Base-by-base conservation (phyloP, 1,140 invertebrate genomes). In the Temnothorax curvispinosus region DNA sequence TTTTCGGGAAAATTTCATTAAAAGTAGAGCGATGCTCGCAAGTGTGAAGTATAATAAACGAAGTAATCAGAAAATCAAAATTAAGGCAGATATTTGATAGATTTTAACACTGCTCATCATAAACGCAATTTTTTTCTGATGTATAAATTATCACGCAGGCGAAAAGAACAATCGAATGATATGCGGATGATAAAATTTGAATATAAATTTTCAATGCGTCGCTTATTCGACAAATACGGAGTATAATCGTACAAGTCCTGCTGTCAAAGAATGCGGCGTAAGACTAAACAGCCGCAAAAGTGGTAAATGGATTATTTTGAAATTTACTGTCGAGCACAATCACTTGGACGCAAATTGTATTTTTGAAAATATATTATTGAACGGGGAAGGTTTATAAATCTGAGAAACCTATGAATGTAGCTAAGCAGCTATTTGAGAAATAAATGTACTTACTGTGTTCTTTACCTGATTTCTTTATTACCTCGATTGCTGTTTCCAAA, bases 391-490 rank as follows among this genome's bases (percentile, higher is more conserved):
- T 41, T n/a, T 44, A 65, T 21, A 78, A 65, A 38, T 6, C 18
- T 67, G 41, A 77, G 89, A 91, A 87, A 87, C 89, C 90, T 94
- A 93, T 94, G 92, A 94, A 94, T 94, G 93, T 93, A 90, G 93
- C 92, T 93, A 86, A 89, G 85, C 86, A 89, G 88, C 77, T 56
- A 85, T 84, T 75, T 72, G 35, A 75, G 18, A 74, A 74, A 75
- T 84, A 84, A 58, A 75, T 76, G 54, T 84, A 86, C 65, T 87
- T 72, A 81, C 86, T 87, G 87, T 89, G 89, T 92, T 92, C 87
- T 87, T 82, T 87, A 86, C 44, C 86, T 78, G 81, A 88, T 71
- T 89, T 89, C 87, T 91, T 88, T 89, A 91, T 93, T 90, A 90
- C 86, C 89, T 84, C 87, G 91, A 87, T 88, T 87, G 90, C 90